Evolutionary conservation across 2,888 invertebrate species (phyloP), one percentile per base, ranked within the genome.

Genomic region (Pediacus dermestoides): DNA sequence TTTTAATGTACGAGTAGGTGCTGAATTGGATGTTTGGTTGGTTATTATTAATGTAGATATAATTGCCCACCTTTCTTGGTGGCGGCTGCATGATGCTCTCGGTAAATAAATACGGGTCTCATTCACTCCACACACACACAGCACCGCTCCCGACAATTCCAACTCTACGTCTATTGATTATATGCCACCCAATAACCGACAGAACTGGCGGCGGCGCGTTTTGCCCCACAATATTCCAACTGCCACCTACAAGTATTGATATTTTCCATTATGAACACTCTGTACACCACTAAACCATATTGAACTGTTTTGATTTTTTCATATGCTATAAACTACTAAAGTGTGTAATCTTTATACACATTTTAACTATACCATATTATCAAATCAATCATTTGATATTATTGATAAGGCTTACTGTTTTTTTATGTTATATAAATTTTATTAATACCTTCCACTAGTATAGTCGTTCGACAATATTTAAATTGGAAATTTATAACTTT

Each of bases 21-120:
- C 13, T 25, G 31, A 21, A 4, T 22, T 10, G 15, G 28, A 25
- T n/a, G n/a, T n/a, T n/a, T n/a, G n/a, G n/a, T n/a, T n/a, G n/a
- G n/a, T n/a, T n/a, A n/a, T n/a, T n/a, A n/a, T n/a, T n/a, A n/a
- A 12, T 38, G 34, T 26, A 31, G 23, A 37, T 16, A 35, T 28
- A 28, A 18, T 34, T 44, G 40, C 55, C 80, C 75, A 87, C 87
- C 84, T 87, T 87, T 73, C 87, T 82, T 67, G 87, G 87, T 63
- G 87, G 87, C 64, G 87, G 87, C 79, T 87, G 87, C 87, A 87
- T 87, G 42, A 26, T 41, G 22, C 16, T 37, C 11, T 22, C 30
- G 26, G 16, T 23, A 34, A 39, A 36, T 28, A 48, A 38, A 46
- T 27, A 48, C 36, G 34, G 39, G 48, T 51, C 46, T 58, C 60